phyloP scores from a whole-genome alignment of 2,113 vertebrate genomes.

The Pelodiscus sinensis region DNA sequence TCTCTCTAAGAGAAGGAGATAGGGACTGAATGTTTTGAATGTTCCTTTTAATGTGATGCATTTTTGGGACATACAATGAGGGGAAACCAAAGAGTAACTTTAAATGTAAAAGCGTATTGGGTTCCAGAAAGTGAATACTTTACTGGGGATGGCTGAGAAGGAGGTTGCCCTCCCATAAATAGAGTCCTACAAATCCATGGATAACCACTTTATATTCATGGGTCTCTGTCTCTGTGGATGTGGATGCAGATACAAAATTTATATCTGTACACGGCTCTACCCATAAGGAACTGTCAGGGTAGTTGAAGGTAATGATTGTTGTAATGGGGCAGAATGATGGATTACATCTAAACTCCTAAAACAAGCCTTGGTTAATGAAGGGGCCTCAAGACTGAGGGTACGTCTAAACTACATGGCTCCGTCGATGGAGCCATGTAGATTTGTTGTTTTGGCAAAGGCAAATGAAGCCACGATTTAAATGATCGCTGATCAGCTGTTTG shows the following conservation, averaged over 20 bases:
- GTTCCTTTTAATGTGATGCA: neutral
- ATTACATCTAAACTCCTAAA: neutral
- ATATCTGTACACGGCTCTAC: too few species aligned
- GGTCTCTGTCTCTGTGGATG: too few species aligned
- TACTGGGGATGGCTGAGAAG: neutral
- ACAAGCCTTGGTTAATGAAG: neutral
- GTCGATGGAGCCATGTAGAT: too few species aligned
- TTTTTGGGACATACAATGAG: neutral
- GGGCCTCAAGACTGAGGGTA: neutral
- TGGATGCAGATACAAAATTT: too few species aligned
- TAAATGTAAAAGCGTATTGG: neutral
- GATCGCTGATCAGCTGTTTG: too few species aligned
- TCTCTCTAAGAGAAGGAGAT: fast-evolving
- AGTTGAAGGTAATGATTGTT: neutral
- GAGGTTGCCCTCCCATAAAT: neutral
- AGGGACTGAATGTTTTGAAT: neutral
- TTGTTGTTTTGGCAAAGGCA: too few species aligned
- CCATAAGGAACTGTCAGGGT: neutral
- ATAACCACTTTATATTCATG: too few species aligned
- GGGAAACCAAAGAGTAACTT: fast-evolving
- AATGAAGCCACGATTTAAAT: too few species aligned
- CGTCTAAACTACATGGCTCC: too few species aligned
- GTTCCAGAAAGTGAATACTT: neutral
- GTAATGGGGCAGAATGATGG: neutral
- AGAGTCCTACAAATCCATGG: too few species aligned